phyloP scores from a whole-genome alignment of 2,888 invertebrate species.

The Dendrolimus houi region DNA sequence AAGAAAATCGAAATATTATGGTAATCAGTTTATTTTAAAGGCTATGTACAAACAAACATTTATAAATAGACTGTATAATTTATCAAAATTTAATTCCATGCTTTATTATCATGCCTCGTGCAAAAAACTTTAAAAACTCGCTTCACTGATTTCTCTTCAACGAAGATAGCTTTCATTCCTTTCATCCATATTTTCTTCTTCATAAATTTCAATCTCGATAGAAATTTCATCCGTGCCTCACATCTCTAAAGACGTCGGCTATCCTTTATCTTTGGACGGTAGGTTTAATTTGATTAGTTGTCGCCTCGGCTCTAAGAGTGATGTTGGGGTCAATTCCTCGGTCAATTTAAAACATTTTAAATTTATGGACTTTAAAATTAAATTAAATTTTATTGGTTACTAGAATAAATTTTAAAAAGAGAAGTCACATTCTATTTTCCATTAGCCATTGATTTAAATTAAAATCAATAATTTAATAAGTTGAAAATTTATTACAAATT shows the following conservation, averaged over 20 bases:
- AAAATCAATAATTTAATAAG: neutral
- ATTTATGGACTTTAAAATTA: constrained; percentile 48
- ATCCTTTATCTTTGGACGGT: constrained; percentile 46
- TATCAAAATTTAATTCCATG: too few relatives aligned
- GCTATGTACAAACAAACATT: too few relatives aligned
- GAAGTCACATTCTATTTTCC: neutral
- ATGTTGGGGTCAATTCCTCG: constrained; percentile 48
- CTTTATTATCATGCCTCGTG: too few relatives aligned
- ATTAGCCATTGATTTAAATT: neutral
- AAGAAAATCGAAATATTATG: too few relatives aligned
- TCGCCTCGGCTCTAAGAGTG: constrained; percentile 36
- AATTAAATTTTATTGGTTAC: constrained; percentile 23
- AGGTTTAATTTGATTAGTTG: constrained; percentile 64
- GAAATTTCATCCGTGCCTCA: neutral
- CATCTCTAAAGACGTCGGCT: constrained; percentile 34
- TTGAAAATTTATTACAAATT: neutral
- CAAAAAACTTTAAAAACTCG: too few relatives aligned
- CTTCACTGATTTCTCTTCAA: neutral
- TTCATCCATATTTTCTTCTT: neutral
- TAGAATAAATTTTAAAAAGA: constrained; percentile 11
- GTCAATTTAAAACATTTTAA: constrained; percentile 56
- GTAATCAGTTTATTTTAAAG: too few relatives aligned
- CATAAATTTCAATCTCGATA: neutral
- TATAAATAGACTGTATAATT: too few relatives aligned
- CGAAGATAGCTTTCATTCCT: neutral